Base-by-base conservation (phyloP, 1,140 invertebrate genomes). In the Caenorhabditis briggsae region DNA sequence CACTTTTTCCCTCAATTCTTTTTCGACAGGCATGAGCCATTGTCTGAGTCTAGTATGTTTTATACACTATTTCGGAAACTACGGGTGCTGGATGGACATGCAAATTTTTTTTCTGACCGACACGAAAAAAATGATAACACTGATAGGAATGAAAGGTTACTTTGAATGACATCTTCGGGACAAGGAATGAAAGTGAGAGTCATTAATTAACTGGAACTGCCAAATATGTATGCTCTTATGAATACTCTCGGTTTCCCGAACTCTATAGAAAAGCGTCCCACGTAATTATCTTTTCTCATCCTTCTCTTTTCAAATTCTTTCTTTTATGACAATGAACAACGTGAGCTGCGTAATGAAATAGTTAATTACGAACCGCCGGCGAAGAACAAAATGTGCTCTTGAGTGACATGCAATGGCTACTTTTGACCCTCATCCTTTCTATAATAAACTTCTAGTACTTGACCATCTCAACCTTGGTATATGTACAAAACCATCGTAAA, bases 271-370 rank as follows among this genome's bases (percentile, higher is more conserved):
- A 78, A 50, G 33, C 8, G 46, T n/a, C 46, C 23, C 41, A n/a
- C 41, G 11, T 46, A 78, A 78, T 78, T 78, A 78, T 78, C 70
- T 78, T 78, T 50, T 23, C 41, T 11, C 18, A 23, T 50, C 70
- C 46, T 50, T 53, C 50, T 78, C 33, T 50, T 78, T 78, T 53
- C 46, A 78, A 78, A 20, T 50, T 78, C 70, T 46, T 9, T 78
- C 70, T 78, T 78, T 78, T 78, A 78, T 78, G 70, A 78, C 70
- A 78, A 78, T 78, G 70, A 78, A 78, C 46, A 50, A 53, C 70
- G 70, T 78, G 70, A 78, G 70, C 70, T 50, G 70, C 70, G 70
- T 78, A 78, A 78, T 78, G 70, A 78, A 78, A 78, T 78, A 78
- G 43, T 78, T 78, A 78, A 78, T 78, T 78, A 50, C 70, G 18